phyloP scores from a whole-genome alignment of 2,888 invertebrate genomes.

The Poecilobothrus nobilitatus region DNA sequence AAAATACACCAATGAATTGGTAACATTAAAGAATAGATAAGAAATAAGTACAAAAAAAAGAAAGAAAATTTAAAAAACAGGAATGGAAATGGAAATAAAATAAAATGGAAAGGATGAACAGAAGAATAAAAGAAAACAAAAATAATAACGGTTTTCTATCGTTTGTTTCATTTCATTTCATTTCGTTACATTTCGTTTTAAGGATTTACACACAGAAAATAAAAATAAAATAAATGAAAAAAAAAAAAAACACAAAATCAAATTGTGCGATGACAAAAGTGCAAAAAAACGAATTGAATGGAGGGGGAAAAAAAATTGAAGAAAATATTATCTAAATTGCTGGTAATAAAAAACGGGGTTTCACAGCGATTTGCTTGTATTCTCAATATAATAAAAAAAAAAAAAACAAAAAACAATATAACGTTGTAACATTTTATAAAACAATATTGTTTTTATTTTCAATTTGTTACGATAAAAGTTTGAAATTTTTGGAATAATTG shows the following conservation, averaged over 20 bases:
- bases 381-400: not conserved
- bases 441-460: too few species aligned
- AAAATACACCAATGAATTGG: constrained; percentile 1
- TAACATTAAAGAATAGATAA: not conserved
- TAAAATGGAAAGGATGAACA: not conserved
- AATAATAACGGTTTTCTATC: not conserved
- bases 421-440: too few species aligned
- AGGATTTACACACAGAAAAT: not conserved
- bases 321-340: not conserved
- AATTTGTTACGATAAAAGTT: too few species aligned
- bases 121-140: not conserved
- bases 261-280: too few species aligned
- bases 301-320: not conserved
- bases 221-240: not conserved
- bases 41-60: not conserved
- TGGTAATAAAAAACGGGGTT: not conserved
- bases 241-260: not conserved
- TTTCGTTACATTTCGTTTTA: not conserved
- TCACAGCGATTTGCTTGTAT: not conserved
- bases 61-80: not conserved
- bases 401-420: not conserved
- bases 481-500: too few species aligned
- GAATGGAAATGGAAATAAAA: not conserved
- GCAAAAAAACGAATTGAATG: not conserved
- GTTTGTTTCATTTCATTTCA: not conserved